Base-by-base conservation (phyloP, 2,113 vertebrate genomes). In the Scophthalmus maximus region DNA sequence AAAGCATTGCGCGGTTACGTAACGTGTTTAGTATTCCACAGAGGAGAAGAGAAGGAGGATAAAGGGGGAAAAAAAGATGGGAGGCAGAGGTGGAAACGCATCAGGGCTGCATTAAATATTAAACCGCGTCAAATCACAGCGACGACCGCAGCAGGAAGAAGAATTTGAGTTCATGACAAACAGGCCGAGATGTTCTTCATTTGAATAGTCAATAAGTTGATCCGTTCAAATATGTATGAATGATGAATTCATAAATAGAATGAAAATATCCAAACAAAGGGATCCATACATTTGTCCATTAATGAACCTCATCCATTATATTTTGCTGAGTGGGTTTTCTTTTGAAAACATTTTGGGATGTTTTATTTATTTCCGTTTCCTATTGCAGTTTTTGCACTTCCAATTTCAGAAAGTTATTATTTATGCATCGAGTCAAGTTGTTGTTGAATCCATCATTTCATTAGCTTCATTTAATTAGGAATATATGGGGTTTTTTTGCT, bases 11-110 rank as follows among this genome's bases (percentile, higher is more conserved):
- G 20, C 3, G 18, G 52, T 86, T 87, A 82, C 60, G 32, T 89
- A 89, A 87, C 27, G 47, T 23, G 50, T 81, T 88, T 76, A 61
- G 68, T 72, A 87, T 86, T 87, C n/a, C 79, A 78, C 66, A 61
- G 73, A 68, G 73, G 32, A 52, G 65, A 20, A 8, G 50, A 49
- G 44, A 32, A 36, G 8, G 22, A 4, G 22, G 34, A 17, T n/a
- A 50, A 51, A 15, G 29, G 50, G 29, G 40, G 22, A 32, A 63
- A 53, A 22, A 40, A 36, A 47, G 38, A 67, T 8, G 30, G 32
- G 36, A 70, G 20, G 52, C 66, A 65, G 59, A 32, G 69, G 46
- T 73, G 58, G 50, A 36, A n/a, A 69, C 57, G 40, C 68, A 44
- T 68, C 50, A 57, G 47, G 36, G 65, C n/a, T 20, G 9, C 44